Conservation (phyloP, 2,113 vertebrate genomes). For the Corythaeola cristata region DNA sequence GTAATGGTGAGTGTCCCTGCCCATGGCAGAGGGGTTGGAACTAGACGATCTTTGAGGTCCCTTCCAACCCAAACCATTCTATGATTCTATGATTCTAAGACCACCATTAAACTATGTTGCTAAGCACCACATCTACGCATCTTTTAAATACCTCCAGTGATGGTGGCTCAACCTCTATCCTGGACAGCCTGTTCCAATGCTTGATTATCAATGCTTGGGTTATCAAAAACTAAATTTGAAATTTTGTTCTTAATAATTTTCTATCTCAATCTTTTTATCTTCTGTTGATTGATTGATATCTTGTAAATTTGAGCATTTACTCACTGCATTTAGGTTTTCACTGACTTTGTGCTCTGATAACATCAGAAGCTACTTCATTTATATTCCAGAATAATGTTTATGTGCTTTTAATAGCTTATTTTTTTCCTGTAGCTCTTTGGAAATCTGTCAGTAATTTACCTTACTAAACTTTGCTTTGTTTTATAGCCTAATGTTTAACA, state of each 20-base stretch:
- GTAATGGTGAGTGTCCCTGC: too few relatives aligned
- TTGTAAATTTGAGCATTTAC: neutral
- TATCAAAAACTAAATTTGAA: neutral
- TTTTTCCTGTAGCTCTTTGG: neutral
- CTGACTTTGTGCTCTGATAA: neutral
- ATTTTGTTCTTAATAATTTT: neutral
- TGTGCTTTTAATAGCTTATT: neutral
- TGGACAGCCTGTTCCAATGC: too few relatives aligned
- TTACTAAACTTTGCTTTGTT: neutral
- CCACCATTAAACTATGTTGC: too few relatives aligned
- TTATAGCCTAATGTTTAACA: neutral
- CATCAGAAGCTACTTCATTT: neutral
- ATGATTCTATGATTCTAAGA: too few relatives aligned
- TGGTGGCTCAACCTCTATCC: too few relatives aligned
- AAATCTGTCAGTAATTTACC: neutral
- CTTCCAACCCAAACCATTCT: too few relatives aligned
- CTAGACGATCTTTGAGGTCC: too few relatives aligned
- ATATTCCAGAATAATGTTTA: neutral
- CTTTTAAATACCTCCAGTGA: too few relatives aligned
- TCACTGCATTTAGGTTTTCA: neutral
- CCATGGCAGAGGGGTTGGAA: too few relatives aligned
- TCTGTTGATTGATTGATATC: neutral
- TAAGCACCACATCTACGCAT: too few relatives aligned
- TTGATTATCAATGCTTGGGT: too few relatives aligned
- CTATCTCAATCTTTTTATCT: neutral